Conservation (phyloP, 2,113 vertebrate species). For the Rhea pennata region DNA sequence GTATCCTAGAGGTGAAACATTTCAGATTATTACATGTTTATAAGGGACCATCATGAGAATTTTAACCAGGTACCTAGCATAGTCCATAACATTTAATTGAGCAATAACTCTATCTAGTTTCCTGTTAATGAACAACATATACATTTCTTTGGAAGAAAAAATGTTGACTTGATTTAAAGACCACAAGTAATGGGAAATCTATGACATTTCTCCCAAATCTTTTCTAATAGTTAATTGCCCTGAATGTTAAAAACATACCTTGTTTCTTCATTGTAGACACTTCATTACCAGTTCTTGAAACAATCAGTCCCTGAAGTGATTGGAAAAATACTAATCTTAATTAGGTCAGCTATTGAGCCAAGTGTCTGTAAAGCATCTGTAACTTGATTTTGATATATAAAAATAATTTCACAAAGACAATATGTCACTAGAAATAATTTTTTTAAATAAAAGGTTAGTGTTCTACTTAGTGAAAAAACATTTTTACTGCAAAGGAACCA, state of each 20-base stretch:
- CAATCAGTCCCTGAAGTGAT: not conserved
- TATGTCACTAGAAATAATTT: not conserved
- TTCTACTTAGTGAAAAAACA: not conserved
- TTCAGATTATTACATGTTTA: not conserved
- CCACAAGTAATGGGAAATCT: not conserved
- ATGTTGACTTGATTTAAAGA: not conserved
- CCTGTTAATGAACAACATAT: not conserved
- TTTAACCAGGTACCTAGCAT: not conserved
- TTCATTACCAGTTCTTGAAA: not conserved
- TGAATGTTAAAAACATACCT: not conserved
- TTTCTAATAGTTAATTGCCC: not conserved
- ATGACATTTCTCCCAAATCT: not conserved
- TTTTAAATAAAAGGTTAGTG: not conserved
- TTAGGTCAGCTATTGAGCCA: not conserved
- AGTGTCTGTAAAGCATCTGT: not conserved
- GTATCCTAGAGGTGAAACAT: not conserved
- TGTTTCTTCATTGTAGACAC: not conserved
- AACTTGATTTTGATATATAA: not conserved
- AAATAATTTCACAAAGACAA: not conserved
- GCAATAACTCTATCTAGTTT: not conserved
- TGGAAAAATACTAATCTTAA: not conserved
- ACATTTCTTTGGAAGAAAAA: not conserved
- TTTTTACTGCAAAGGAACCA: conserved; percentile 24
- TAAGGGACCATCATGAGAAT: not conserved
- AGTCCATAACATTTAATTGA: not conserved